Evolutionary conservation across 2,113 vertebrate genomes (phyloP).

Genomic region (Trichomycterus rosablanca): DNA sequence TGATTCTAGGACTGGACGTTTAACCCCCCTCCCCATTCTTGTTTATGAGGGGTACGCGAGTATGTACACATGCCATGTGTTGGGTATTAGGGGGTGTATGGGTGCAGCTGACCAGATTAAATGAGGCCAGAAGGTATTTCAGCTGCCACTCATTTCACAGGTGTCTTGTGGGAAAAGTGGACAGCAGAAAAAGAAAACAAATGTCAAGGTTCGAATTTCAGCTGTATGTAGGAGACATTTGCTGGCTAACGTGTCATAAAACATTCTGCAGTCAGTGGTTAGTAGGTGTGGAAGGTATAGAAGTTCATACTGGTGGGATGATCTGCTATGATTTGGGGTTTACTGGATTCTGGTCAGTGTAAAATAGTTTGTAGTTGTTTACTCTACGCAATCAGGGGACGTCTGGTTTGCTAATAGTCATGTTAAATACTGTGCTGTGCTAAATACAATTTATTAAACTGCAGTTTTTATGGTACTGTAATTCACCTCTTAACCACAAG

Average conservation of each 20-base stretch:
- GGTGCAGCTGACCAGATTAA: constrained; percentile 45
- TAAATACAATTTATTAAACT: too few relatives aligned
- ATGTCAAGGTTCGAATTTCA: constrained; percentile 9
- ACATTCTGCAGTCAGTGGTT: constrained; percentile 12
- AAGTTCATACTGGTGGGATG: too few relatives aligned
- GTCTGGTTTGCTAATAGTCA: too few relatives aligned
- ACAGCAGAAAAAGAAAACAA: constrained; percentile 22
- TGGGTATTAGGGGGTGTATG: constrained; percentile 16
- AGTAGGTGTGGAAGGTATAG: too few relatives aligned
- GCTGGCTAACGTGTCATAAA: neutral
- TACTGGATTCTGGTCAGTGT: too few relatives aligned
- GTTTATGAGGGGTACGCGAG: constrained; percentile 44
- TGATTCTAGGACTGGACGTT: constrained; percentile 39
- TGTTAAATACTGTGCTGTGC: too few relatives aligned
- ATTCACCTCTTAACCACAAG: too few relatives aligned
- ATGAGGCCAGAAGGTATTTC: constrained; percentile 41
- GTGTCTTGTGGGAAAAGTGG: constrained; percentile 51
- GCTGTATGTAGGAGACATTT: neutral
- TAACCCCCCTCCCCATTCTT: too few relatives aligned
- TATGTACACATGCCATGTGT: constrained; percentile 34
- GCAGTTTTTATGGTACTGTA: too few relatives aligned
- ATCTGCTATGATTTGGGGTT: too few relatives aligned
- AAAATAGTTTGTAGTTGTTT: too few relatives aligned
- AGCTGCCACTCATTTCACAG: constrained; percentile 60
- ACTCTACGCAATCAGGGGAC: too few relatives aligned